These are phyloP conservation scores for Pelagia noctiluca DNA, from an alignment of 30 jellyfish, hydroid and myxozoan species.

Conservation along the genomic window DNA sequence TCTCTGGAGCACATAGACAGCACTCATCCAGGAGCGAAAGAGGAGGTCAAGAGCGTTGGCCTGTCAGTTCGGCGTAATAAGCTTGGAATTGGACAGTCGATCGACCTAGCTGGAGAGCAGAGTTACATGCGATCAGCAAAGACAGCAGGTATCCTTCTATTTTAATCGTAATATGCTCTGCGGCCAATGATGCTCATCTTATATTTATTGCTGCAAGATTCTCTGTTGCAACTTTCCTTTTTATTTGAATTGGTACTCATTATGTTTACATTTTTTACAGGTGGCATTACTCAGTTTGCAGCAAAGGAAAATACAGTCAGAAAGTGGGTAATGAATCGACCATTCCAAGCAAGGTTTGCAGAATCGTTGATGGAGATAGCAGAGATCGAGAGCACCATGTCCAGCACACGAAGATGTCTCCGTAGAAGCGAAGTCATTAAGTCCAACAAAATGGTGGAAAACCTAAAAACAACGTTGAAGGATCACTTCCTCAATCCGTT, in stretches of 20 bases:
- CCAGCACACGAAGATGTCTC: conserved; percentile 26
- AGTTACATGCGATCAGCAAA: conserved; percentile 39
- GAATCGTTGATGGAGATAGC: conserved; percentile 42
- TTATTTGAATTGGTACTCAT: too few relatives aligned
- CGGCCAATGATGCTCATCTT: too few relatives aligned
- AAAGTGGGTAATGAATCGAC: conserved; percentile 65
- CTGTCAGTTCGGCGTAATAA: conserved; percentile 48
- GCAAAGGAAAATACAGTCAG: conserved; percentile 5
- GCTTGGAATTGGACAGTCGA: too few relatives aligned
- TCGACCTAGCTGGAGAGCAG: conserved; percentile 68
- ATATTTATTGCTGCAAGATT: too few relatives aligned
- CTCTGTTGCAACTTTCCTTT: too few relatives aligned
- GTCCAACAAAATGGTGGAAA: conserved; percentile 23
- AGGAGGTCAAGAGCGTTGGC: conserved; percentile 29
- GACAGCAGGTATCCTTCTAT: conserved; percentile 71
- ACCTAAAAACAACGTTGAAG: neutral
- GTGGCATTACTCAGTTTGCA: conserved; percentile 34
- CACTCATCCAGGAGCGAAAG: conserved; percentile 64
- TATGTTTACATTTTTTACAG: too few relatives aligned
- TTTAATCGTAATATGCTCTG: too few relatives aligned
- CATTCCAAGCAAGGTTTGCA: conserved; percentile 41
- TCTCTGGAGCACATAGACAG: conserved; percentile 45
- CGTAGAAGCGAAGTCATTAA: conserved; percentile 31
- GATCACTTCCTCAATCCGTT: conserved; percentile 46
- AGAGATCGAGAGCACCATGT: neutral